These are phyloP conservation scores for Polyergus mexicanus DNA, from an alignment of 1,140 invertebrate genomes.

Conservation along the genomic window DNA sequence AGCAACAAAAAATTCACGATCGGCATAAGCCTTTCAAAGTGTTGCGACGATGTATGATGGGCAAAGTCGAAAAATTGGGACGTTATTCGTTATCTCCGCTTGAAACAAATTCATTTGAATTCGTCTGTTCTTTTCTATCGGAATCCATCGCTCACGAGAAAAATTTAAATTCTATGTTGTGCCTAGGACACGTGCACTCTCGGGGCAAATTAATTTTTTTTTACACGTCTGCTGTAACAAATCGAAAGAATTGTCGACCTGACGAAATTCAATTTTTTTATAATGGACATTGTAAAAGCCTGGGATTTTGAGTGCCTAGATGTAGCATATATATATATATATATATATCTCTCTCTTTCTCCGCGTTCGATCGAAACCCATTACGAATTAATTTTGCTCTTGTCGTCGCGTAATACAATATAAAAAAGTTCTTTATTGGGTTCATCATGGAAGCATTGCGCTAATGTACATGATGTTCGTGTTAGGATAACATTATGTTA, in stretches of 20 bases:
- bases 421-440: conserved; percentile 47
- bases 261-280: conserved; percentile 58
- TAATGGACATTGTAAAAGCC: conserved; percentile 44
- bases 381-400: conserved; percentile 36
- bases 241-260: conserved; percentile 54
- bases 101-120: conserved; percentile 51
- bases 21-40: conserved; percentile 60
- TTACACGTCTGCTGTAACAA: conserved; percentile 33
- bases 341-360: not conserved
- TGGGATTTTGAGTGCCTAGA: conserved; percentile 33
- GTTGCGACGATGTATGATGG: conserved; percentile 29
- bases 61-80: conserved; percentile 45
- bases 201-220: conserved; percentile 14
- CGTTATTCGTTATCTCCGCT: conserved; percentile 23
- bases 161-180: conserved; percentile 27
- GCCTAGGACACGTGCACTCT: not conserved
- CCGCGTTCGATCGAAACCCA: conserved; percentile 23
- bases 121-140: not conserved
- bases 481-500: conserved; percentile 58
- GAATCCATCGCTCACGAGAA: conserved; percentile 10
- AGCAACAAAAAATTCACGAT: conserved; percentile 50
- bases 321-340: too few species aligned
- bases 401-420: conserved; percentile 39
- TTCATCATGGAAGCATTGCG: conserved; percentile 32
- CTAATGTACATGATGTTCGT: conserved; percentile 46